Conservation (phyloP, 2,797 vertebrate genomes). For the Kryptopterus vitreolus region DNA sequence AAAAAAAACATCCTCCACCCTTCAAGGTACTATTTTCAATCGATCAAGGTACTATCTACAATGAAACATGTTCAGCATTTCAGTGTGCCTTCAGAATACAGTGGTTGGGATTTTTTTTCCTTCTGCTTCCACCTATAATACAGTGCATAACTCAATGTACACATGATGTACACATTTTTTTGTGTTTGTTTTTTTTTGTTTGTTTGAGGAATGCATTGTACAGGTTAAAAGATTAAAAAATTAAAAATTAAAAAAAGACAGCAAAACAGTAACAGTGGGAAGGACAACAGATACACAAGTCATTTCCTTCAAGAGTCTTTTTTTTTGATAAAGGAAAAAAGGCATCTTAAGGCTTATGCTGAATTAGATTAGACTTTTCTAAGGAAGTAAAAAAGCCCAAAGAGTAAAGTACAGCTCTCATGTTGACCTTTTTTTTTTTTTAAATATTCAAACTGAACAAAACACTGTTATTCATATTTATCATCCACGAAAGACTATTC, state of each 20-base stretch:
- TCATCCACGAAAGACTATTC: conserved; percentile 59
- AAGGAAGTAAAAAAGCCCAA: conserved; percentile 58
- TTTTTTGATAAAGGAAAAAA: conserved; percentile 67
- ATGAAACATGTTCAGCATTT: conserved; percentile 59
- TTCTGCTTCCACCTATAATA: conserved; percentile 59
- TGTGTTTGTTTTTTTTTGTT: conserved; percentile 27
- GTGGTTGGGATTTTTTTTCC: conserved; percentile 65
- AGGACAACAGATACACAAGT: conserved; percentile 73
- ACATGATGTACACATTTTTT: conserved; percentile 54
- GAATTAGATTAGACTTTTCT: conserved; percentile 62
- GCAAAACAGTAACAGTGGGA: conserved; percentile 67
- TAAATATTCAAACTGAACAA: conserved; percentile 56
- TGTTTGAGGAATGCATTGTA: conserved; percentile 67
- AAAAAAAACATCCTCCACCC: conserved; percentile 65
- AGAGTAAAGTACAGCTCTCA: conserved; percentile 59
- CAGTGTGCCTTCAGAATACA: conserved; percentile 71
- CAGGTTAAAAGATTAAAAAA: conserved; percentile 68
- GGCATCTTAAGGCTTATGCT: conserved; percentile 78
- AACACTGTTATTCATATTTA: conserved; percentile 61
- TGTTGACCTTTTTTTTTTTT: conserved; percentile 52
- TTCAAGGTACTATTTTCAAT: conserved; percentile 67
- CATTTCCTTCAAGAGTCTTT: conserved; percentile 69
- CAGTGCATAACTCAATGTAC: conserved; percentile 69
- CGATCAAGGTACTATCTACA: conserved; percentile 62
- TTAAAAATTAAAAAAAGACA: conserved; percentile 62